Evolutionary conservation across 2,797 vertebrate species (phyloP), one percentile per base, ranked within the genome.

Genomic region (Aeoliscus strigatus): DNA sequence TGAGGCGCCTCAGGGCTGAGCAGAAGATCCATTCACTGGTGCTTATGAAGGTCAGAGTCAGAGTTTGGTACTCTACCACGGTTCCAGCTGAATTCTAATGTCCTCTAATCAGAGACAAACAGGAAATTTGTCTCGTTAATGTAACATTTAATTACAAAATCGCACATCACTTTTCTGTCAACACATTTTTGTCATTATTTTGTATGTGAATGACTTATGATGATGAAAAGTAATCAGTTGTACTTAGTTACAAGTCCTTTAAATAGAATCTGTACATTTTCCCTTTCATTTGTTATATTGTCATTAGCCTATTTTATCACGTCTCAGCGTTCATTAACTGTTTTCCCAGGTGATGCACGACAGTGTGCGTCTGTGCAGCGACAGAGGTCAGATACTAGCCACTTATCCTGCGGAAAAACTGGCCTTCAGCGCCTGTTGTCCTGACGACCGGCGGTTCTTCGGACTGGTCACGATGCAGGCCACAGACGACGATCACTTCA

Each of bases 401-500:
- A 89, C 89, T 15, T 99, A 99, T 49, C 96, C 96, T 0, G 93
- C 96, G 1, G 96, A 98, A 74, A 97, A 97, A 70, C 83, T 99
- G 35, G 95, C 96, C 0, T 98, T 99, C 83, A 99, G 96, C 1
- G 96, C 96, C 1, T 91, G 95, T 37, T 98, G 96, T 50, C 96
- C 94, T 0, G 96, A 98, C 0, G 96, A 99, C 29, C 86, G 93
- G 0, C 85, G 96, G 7, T 94, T 98, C 80, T 99, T 99, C 1
- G 96, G 96, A 6, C 80, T 99, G 14, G 96, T 99, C 62, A 98
- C 96, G 2, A 96, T 98, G 95, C 95, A 98, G 71, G 90, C 87
- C 14, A 80, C 81, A 0, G 93, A 94, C 0, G 92, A 92, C 11
- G 66, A 80, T n/a, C 66, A 30, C 50, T 75, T 75, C 25, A 66